Evolutionary conservation across 2,113 vertebrate genomes (phyloP), one percentile per base, ranked within the genome.

Genomic region (Cynoglossus semilaevis): DNA sequence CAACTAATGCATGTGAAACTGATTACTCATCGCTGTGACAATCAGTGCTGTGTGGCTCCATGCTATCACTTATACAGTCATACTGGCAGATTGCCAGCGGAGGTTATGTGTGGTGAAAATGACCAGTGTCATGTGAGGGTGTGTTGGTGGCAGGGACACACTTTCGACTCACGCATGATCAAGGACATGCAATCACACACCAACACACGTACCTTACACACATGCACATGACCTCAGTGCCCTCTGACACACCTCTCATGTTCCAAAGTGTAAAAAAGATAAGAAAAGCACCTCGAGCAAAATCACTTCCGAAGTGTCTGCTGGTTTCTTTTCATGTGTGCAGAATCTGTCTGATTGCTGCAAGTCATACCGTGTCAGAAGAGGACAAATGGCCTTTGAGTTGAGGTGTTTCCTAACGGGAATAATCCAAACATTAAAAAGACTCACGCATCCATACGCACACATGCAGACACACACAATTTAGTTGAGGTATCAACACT

Each of bases 371-470:
- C 19, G 56, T 58, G 54, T 84, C 73, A 86, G 83, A 29, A 83
- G 67, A 61, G 68, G 66, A 70, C 84, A 83, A 81, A 86, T 71
- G 70, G 60, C 59, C 72, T 72, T 79, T 75, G 66, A 83, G 67
- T 84, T 62, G 50, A 87, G 74, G 83, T 88, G 85, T 85, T 90
- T 88, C 83, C 84, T 84, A 58, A 69, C 79, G 70, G 74, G 76
- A 77, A 47, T 59, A 65, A 74, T 70, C 68, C 55, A 63, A 55
- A 72, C 49, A 67, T 65, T 57, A 35, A 22, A n/a, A 34, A 56
- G 58, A 58, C 37, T 38, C 5, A 38, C 38, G 47, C 19, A 15
- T 36, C 52, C 15, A 55, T 10, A n/a, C 22, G 13, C 22, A 29
- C 22, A n/a, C 60, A 48, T 51, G 17, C 44, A 22, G 47, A 29